These are phyloP conservation scores for Papilio aristodemus DNA, from an alignment of 1,140 invertebrate species.

Conservation along the genomic window DNA sequence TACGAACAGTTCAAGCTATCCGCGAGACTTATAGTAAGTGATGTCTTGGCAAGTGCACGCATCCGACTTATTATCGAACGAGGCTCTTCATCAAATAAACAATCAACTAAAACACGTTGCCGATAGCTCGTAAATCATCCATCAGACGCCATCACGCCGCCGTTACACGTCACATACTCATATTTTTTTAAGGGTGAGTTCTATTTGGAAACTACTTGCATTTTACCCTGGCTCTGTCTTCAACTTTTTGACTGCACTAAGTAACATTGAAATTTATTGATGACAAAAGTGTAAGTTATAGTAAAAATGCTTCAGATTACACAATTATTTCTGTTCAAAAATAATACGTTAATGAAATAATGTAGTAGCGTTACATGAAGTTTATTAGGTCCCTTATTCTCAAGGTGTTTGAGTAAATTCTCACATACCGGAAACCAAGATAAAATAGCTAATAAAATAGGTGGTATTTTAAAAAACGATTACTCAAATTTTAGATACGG, in stretches of 20 bases:
- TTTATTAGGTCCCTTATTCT: too few species aligned
- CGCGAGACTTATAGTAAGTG: not conserved
- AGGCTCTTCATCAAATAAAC: constrained; percentile 48
- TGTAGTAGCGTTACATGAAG: too few species aligned
- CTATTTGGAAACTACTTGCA: not conserved
- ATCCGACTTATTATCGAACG: constrained; percentile 35
- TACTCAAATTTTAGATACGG: too few species aligned
- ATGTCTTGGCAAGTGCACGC: constrained; percentile 24
- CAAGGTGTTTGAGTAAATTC: too few species aligned
- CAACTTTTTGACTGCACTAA: not conserved
- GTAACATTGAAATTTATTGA: not conserved
- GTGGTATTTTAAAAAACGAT: too few species aligned
- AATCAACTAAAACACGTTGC: constrained; percentile 54
- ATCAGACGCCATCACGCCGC: constrained; percentile 41
- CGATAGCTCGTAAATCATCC: constrained; percentile 50
- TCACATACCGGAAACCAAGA: too few species aligned
- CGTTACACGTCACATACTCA: constrained; percentile 47
- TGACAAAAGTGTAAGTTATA: too few species aligned
- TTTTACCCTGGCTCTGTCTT: not conserved
- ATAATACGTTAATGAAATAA: too few species aligned
- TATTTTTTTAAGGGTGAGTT: constrained; percentile 48
- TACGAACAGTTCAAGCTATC: not conserved
- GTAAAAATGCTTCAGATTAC: too few species aligned
- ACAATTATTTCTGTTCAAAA: too few species aligned
- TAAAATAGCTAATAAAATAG: too few species aligned